phyloP scores from a whole-genome alignment of 2,888 invertebrate species.

The Drosophila paranaensis region DNA sequence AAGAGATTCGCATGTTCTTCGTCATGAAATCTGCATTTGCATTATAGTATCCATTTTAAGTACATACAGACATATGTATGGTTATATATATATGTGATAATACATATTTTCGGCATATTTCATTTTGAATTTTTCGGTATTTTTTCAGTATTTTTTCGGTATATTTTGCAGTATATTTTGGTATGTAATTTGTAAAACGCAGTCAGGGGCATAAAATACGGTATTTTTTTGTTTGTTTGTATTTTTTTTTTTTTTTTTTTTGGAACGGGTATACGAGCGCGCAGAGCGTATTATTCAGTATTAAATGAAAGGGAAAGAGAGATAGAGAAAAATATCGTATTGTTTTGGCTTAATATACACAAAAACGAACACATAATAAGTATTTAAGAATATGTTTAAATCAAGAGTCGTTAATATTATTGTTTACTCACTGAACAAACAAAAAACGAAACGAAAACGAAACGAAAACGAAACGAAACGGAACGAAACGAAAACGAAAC shows the following conservation, averaged over 20 bases:
- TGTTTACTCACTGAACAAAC: not conserved
- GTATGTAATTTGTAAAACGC: conserved; percentile 35
- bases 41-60: conserved; percentile 34
- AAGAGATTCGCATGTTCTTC: conserved; percentile 99
- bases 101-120: conserved; percentile 29
- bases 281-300: conserved; percentile 56
- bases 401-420: conserved; percentile 10
- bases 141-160: conserved; percentile 16
- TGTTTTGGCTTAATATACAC: conserved; percentile 78
- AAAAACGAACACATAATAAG: conserved; percentile 60
- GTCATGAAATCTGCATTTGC: conserved; percentile 94
- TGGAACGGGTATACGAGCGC: conserved; percentile 42
- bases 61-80: conserved; percentile 4
- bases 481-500: not conserved
- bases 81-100: not conserved
- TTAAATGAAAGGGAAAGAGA: conserved; percentile 79
- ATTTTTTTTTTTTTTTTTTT: conserved; percentile 1
- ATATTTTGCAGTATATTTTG: not conserved
- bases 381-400: conserved; percentile 47
- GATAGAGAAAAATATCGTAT: conserved; percentile 79
- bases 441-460: not conserved
- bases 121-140: conserved; percentile 24
- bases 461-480: not conserved
- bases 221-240: conserved; percentile 26
- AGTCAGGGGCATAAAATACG: conserved; percentile 48